Evolutionary conservation across 2,888 invertebrate genomes (phyloP).

Genomic region (Scelioninae gen. 2): DNA sequence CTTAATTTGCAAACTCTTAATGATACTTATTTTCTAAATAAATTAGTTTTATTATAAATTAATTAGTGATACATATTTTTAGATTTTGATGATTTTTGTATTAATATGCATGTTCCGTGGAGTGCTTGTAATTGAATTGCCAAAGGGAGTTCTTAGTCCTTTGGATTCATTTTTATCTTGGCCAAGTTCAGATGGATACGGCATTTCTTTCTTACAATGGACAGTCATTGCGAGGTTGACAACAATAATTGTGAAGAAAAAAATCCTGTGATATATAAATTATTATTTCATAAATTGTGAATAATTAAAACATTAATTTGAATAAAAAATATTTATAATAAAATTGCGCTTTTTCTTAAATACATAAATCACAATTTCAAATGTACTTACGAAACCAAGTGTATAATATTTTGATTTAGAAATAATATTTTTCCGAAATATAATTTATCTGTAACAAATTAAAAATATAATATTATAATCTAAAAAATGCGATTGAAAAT

Average conservation of each 20-base stretch:
- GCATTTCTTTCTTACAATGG: constrained; percentile 71
- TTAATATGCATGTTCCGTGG: constrained; percentile 66
- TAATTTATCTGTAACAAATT: no score
- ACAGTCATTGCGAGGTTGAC: constrained; percentile 64
- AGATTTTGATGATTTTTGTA: constrained; percentile 63
- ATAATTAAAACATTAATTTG: constrained; percentile 28
- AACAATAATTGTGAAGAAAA: constrained; percentile 42
- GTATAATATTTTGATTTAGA: no score
- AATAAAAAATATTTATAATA: constrained; percentile 22
- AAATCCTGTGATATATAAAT: constrained; percentile 15
- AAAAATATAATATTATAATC: no score
- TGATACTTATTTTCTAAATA: no score
- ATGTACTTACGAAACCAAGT: no score
- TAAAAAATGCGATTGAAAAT: no score
- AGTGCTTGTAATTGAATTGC: constrained; percentile 68
- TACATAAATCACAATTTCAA: no score
- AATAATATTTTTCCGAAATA: no score
- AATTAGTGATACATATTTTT: no score
- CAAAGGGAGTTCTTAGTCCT: constrained; percentile 68
- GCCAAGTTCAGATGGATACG: constrained; percentile 67
- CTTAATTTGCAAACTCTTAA: no score
- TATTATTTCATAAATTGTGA: constrained; percentile 19
- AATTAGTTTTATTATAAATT: no score
- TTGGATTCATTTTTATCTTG: constrained; percentile 68
- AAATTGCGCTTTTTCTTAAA: constrained; percentile 2